These are phyloP conservation scores for Drosophila neoperkinsi DNA, from an alignment of 2,888 invertebrate species.

Conservation along the genomic window DNA sequence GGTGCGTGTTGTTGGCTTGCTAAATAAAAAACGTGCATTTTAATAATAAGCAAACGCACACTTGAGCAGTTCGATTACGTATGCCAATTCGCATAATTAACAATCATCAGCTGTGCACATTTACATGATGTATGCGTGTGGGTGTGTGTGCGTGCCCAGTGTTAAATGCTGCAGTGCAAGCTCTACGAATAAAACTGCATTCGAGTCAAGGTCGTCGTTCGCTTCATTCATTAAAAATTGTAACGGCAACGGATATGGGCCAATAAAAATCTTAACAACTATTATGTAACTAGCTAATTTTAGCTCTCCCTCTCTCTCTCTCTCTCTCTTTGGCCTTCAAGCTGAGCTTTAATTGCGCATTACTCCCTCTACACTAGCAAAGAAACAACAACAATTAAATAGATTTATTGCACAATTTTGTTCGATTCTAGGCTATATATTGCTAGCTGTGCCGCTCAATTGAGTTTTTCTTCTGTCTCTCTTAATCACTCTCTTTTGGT, in stretches of 20 bases:
- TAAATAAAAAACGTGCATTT: conserved; percentile 17
- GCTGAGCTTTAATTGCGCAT: conserved; percentile 38
- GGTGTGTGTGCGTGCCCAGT: conserved; percentile 35
- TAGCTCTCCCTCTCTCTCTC: not conserved
- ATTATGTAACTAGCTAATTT: conserved; percentile 28
- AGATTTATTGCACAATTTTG: conserved; percentile 26
- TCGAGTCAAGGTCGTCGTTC: conserved; percentile 61
- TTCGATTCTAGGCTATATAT: conserved; percentile 5
- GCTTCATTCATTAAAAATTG: conserved; percentile 45
- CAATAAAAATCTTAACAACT: conserved; percentile 11
- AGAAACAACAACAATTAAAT: conserved; percentile 1
- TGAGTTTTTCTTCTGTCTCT: conserved; percentile 12
- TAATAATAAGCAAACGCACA: not conserved
- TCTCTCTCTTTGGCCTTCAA: not conserved
- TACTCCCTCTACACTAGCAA: conserved; percentile 7
- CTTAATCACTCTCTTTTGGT: conserved; percentile 4
- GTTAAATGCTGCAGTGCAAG: conserved; percentile 31
- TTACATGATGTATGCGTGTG: conserved; percentile 37
- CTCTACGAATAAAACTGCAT: conserved; percentile 50
- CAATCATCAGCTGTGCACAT: conserved; percentile 74
- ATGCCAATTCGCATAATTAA: conserved; percentile 52
- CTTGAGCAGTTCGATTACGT: conserved; percentile 14
- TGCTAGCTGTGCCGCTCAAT: conserved; percentile 9
- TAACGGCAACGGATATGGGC: conserved; percentile 26
- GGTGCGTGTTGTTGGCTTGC: conserved; percentile 52